phyloP scores from a whole-genome alignment of 2,113 vertebrate species.

The Neogobius melanostomus region DNA sequence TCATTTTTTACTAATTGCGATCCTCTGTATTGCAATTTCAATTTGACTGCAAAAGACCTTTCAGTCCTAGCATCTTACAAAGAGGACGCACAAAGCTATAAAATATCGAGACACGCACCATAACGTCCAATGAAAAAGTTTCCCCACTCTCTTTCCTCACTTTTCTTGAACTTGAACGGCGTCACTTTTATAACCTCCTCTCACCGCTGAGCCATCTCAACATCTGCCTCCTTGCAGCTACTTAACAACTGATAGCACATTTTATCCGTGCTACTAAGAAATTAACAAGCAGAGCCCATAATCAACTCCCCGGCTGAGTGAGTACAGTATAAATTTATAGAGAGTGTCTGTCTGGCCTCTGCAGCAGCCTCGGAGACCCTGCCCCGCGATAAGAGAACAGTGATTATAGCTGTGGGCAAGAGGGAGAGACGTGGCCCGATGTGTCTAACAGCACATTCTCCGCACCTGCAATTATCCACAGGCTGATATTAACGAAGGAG shows the following conservation, averaged over 20 bases:
- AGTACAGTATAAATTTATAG: slow-evolving; percentile 30
- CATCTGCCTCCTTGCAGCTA: slow-evolving; percentile 2
- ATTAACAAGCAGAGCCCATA: slow-evolving; percentile 36
- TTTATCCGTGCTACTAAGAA: slow-evolving; percentile 12
- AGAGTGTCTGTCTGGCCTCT: slow-evolving; percentile 25
- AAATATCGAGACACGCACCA: too few species aligned
- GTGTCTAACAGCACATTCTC: slow-evolving; percentile 49
- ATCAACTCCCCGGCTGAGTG: slow-evolving; percentile 25
- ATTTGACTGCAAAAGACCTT: too few species aligned
- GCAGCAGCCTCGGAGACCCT: slow-evolving; percentile 32
- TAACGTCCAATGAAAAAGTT: not conserved
- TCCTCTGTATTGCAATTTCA: too few species aligned
- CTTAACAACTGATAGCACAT: slow-evolving; percentile 18
- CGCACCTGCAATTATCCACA: slow-evolving; percentile 54
- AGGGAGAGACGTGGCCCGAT: slow-evolving; percentile 34
- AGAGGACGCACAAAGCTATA: too few species aligned
- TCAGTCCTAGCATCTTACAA: too few species aligned
- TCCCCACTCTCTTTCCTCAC: not conserved
- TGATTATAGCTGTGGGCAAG: slow-evolving; percentile 59
- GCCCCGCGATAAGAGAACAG: slow-evolving; percentile 29
- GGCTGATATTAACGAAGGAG: slow-evolving; percentile 38
- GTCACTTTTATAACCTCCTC: not conserved
- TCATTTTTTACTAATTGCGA: too few species aligned
- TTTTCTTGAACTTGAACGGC: not conserved
- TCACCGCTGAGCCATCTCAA: not conserved